phyloP scores from a whole-genome alignment of 2,797 vertebrate genomes.

The Pseudomugil gertrudae region DNA sequence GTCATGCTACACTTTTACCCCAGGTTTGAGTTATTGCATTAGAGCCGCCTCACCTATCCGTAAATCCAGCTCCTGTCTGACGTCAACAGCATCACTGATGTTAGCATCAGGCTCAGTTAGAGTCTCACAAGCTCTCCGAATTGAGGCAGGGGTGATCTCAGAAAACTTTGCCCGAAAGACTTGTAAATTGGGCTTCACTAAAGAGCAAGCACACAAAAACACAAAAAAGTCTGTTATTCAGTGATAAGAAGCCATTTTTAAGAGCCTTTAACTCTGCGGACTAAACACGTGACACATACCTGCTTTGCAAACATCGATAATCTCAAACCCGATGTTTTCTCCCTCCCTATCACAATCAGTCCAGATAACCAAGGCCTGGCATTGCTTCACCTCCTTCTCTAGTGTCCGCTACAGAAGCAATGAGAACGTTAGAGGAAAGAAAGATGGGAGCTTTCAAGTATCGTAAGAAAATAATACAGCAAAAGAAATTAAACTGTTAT shows the following conservation, averaged over 20 bases:
- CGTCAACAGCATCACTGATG: conserved; percentile 91
- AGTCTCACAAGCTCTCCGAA: conserved; percentile 89
- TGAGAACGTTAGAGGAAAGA: not conserved
- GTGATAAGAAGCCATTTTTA: not conserved
- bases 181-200: conserved; percentile 89
- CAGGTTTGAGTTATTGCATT: no score
- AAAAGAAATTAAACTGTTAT: not conserved
- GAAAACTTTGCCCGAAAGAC: conserved; percentile 95
- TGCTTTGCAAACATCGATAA: conserved; percentile 94
- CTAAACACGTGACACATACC: conserved; percentile 72
- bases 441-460: not conserved
- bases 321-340: conserved; percentile 97
- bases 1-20: not conserved
- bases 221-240: not conserved
- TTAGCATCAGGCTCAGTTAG: conserved; percentile 86
- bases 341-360: conserved; percentile 98
- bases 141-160: conserved; percentile 92
- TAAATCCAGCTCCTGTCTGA: conserved; percentile 95
- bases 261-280: not conserved
- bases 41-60: conserved; percentile 87
- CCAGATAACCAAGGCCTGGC: conserved; percentile 95
- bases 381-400: conserved; percentile 89
- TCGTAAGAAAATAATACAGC: not conserved
- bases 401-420: conserved; percentile 90
- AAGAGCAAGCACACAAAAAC: conserved; percentile 9